A percentile compares a stretch with the other conserved stretches of the same genome.
Evolutionary conservation across 2,113 vertebrate species (phyloP).

Genomic region (Erpornis zantholeuca): DNA sequence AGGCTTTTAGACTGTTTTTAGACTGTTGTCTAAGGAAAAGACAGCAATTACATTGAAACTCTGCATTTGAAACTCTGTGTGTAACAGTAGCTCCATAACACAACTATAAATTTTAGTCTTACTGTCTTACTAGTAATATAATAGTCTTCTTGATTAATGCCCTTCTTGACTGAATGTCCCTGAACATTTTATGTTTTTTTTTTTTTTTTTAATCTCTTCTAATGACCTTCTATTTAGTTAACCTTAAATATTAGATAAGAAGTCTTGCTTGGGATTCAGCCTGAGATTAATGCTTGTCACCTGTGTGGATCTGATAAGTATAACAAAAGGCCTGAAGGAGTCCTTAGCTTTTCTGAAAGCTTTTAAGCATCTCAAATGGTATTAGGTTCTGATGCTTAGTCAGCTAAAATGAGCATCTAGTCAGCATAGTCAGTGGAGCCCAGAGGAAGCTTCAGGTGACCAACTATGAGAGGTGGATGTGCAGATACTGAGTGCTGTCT

Average conservation of each 20-base stretch:
- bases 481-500: neutral
- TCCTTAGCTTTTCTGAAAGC: neutral
- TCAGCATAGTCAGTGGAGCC: neutral
- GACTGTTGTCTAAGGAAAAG: neutral
- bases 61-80: neutral
- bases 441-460: neutral
- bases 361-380: neutral
- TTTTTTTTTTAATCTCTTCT: neutral
- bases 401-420: neutral
- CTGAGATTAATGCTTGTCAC: neutral
- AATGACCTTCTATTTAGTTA: neutral
- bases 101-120: neutral
- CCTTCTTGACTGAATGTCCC: neutral
- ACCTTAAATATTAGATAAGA: neutral
- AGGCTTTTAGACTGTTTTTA: neutral
- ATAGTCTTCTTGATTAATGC: neutral
- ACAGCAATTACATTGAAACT: neutral
- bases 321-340: neutral
- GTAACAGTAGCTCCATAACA: neutral
- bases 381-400: neutral
- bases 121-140: neutral
- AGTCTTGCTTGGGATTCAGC: neutral
- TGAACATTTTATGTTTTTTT: neutral
- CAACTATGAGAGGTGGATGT: neutral
- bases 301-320: neutral